Evolutionary conservation across 2,888 invertebrate genomes (phyloP).

Genomic region (Drosophila incognita): DNA sequence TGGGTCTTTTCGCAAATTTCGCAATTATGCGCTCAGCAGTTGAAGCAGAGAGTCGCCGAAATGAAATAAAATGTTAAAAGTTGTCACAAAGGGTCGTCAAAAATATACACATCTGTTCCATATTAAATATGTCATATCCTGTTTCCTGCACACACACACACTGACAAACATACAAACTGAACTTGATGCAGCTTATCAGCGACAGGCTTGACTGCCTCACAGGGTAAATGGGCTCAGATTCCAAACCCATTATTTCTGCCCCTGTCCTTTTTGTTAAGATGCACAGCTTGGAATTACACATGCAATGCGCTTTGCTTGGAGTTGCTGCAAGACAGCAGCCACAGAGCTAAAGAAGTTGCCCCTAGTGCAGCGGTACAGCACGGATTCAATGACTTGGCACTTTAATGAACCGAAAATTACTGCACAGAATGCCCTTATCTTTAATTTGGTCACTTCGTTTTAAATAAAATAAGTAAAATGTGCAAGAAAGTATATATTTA

Average conservation of each 20-base stretch:
- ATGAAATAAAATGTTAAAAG: slow-evolving; percentile 43
- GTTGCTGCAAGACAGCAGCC: slow-evolving; percentile 27
- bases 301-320: slow-evolving; percentile 18
- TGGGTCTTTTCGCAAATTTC: slow-evolving; percentile 39
- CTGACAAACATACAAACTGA: slow-evolving; percentile 13
- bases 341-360: slow-evolving; percentile 22
- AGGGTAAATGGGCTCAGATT: slow-evolving; percentile 32
- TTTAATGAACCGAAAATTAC: slow-evolving; percentile 24
- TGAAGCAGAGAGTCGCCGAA: slow-evolving; percentile 41
- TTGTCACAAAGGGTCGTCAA: slow-evolving; percentile 25
- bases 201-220: slow-evolving; percentile 43
- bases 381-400: slow-evolving; percentile 26
- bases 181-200: slow-evolving; percentile 59
- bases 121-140: slow-evolving; percentile 82
- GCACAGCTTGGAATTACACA: slow-evolving; percentile 33
- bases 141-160: slow-evolving; percentile 69
- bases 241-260: slow-evolving; percentile 31
- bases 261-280: slow-evolving; percentile 29
- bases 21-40: slow-evolving; percentile 51
- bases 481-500: background rate
- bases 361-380: background rate
- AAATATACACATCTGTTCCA: slow-evolving; percentile 76
- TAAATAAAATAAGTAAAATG: background rate
- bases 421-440: slow-evolving; percentile 19
- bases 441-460: background rate